Evolutionary conservation across 2,797 vertebrate genomes (phyloP).

Genomic region (Lepilemur septentrionalis): DNA sequence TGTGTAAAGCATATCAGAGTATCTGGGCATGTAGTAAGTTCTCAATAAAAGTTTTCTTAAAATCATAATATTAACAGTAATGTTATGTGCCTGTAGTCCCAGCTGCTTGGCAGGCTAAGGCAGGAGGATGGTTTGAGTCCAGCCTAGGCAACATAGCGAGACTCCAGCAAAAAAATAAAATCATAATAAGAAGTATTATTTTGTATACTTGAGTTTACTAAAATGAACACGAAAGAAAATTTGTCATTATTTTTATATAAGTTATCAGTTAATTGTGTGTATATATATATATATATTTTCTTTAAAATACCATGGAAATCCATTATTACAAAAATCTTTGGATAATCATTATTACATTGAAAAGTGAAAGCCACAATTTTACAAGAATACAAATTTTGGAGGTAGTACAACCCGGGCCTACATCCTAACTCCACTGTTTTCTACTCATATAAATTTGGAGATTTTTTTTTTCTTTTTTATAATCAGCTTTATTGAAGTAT

Average conservation of each 20-base stretch:
- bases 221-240: background rate
- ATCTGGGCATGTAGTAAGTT: background rate
- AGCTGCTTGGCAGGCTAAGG: background rate
- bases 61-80: background rate
- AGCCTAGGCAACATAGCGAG: background rate
- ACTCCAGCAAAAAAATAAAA: background rate
- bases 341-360: background rate
- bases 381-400: background rate
- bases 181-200: background rate
- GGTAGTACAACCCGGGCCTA: background rate
- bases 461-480: background rate
- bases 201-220: background rate
- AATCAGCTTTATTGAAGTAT: background rate
- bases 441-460: background rate
- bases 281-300: background rate
- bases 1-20: background rate
- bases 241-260: background rate
- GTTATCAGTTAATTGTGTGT: background rate
- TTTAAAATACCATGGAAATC: slow-evolving; percentile 33
- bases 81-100: background rate
- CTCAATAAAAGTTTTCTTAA: background rate
- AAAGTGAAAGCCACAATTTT: background rate
- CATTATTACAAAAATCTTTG: background rate
- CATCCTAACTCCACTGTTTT: background rate
- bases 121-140: background rate